Evolutionary conservation across 2,113 vertebrate species (phyloP).

Genomic region (Craseonycteris thonglongyai): DNA sequence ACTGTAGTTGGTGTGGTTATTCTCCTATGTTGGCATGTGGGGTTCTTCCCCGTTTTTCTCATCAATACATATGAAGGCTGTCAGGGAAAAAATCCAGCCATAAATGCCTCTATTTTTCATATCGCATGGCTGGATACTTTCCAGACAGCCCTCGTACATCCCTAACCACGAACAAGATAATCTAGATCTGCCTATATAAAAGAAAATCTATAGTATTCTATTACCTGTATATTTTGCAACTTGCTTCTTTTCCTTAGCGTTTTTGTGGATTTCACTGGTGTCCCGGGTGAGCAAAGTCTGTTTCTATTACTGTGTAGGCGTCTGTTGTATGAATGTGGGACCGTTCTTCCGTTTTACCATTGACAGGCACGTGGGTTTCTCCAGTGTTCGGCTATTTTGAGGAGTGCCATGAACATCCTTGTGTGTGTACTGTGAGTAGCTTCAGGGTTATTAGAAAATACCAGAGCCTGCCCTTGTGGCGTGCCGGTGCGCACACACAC

Average conservation of each 20-base stretch:
- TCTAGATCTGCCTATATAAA: background rate
- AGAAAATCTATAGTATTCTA: background rate
- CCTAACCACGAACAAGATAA: background rate
- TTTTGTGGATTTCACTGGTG: background rate
- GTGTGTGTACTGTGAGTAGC: fast-evolving
- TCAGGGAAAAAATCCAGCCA: too few relatives aligned
- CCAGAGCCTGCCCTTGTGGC: background rate
- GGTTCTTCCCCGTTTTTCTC: background rate
- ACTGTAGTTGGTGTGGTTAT: fast-evolving
- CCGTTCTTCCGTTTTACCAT: background rate
- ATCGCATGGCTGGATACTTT: too few relatives aligned
- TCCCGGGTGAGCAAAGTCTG: background rate
- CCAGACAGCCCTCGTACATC: too few relatives aligned
- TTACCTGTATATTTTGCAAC: fast-evolving
- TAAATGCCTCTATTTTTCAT: too few relatives aligned
- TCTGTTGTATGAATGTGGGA: fast-evolving
- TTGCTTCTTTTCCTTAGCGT: background rate
- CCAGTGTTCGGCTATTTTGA: background rate
- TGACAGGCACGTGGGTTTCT: background rate
- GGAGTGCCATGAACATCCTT: background rate
- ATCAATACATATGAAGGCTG: fast-evolving
- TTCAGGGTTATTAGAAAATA: background rate
- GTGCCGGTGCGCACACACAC: background rate
- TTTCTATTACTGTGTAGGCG: fast-evolving
- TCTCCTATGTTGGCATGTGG: background rate